Conservation (phyloP, 2,888 invertebrate genomes). For the Clepsis dumicolana region DNA sequence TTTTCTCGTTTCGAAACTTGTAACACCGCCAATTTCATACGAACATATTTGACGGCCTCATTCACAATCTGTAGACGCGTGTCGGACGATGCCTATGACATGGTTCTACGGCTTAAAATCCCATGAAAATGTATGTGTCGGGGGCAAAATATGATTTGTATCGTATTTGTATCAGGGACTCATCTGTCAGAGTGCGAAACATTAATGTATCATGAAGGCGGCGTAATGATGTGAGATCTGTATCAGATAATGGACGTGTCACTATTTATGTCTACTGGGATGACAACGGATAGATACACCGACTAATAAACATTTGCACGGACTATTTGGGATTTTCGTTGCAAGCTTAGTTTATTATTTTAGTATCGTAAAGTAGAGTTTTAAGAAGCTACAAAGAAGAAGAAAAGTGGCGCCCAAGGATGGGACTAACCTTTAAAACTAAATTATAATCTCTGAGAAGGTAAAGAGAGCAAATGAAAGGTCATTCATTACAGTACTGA, state of each 20-base stretch:
- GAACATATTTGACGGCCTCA: conserved; percentile 40
- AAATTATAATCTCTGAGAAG: background rate
- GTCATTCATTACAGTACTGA: no score
- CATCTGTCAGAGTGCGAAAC: conserved; percentile 75
- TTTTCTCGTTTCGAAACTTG: conserved; percentile 33
- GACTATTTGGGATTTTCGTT: background rate
- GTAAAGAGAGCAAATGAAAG: no score
- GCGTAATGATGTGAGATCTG: conserved; percentile 66
- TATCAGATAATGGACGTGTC: conserved; percentile 83
- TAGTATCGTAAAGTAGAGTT: no score
- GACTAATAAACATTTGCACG: conserved; percentile 24
- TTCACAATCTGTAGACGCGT: conserved; percentile 30
- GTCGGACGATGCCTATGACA: conserved; percentile 40
- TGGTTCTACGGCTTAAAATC: conserved; percentile 50
- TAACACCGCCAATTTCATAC: conserved; percentile 42
- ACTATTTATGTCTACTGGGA: conserved; percentile 70
- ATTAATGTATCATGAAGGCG: conserved; percentile 82
- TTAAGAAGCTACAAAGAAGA: no score
- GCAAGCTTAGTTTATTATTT: background rate
- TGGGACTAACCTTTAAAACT: background rate
- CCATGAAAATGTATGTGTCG: conserved; percentile 48
- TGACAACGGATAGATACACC: conserved; percentile 43
- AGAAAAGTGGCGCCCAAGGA: conserved; percentile 6
- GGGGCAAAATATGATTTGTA: conserved; percentile 64
- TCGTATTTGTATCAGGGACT: conserved; percentile 73